Conservation (phyloP, 2,113 vertebrate species). For the Labrus mixtus region DNA sequence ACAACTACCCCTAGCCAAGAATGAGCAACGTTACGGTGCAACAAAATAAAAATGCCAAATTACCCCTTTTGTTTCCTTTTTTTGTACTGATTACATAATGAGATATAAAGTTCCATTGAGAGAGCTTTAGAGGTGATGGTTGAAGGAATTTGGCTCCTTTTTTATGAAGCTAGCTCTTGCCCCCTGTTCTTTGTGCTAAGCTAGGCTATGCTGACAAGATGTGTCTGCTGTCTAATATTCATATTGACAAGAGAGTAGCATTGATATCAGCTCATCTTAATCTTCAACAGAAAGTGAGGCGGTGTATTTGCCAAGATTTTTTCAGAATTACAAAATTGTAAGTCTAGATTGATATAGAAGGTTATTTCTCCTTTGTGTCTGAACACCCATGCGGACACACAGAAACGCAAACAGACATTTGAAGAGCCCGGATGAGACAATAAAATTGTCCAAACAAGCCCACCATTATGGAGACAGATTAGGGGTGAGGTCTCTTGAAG, state of each 20-base stretch:
- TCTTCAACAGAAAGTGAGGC: not conserved
- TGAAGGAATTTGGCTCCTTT: not conserved
- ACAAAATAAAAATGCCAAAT: too few relatives aligned
- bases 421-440: conserved; percentile 51
- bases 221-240: not conserved
- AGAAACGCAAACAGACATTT: conserved; percentile 27
- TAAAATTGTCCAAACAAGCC: conserved; percentile 76
- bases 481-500: conserved; percentile 68
- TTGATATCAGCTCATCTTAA: not conserved
- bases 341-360: not conserved
- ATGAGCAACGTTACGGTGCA: too few relatives aligned
- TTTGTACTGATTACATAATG: too few relatives aligned
- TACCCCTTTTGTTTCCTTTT: too few relatives aligned
- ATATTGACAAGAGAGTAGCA: too few relatives aligned
- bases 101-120: too few relatives aligned
- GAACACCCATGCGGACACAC: conserved; percentile 26
- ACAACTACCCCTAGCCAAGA: too few relatives aligned
- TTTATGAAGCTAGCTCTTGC: not conserved
- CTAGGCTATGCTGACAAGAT: not conserved
- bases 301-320: not conserved
- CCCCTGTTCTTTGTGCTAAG: not conserved
- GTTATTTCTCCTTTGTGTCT: not conserved
- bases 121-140: too few relatives aligned
- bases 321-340: not conserved
- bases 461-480: conserved; percentile 69